Evolutionary conservation across 1,140 invertebrate genomes (phyloP), one percentile per base, ranked within the genome.

Genomic region (Lepidurus couesii): DNA sequence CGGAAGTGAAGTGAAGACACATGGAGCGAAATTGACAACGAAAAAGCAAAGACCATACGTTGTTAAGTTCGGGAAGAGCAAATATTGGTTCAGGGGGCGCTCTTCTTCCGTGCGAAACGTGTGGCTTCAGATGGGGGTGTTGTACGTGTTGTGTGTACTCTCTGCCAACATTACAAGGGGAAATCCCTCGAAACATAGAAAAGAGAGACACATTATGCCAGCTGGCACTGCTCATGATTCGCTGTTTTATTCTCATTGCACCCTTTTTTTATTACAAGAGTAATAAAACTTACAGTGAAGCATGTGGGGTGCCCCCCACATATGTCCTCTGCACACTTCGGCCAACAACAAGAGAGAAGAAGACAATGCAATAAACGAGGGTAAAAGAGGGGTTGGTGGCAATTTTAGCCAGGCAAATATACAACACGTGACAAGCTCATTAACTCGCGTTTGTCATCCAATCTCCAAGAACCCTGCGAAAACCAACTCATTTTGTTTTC

Each of bases 181-280:
- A 65, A 65, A 13, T 13, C 53, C 16, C 16, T 65, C 16, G 21
- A 65, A 65, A 21, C 16, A 21, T 0, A 9, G 16, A 65, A 65
- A 65, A 65, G 21, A 7, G 21, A 65, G n/a, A 65, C 16, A 7
- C 53, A 65, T 65, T 65, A 13, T 65, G 53, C 53, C 53, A 65
- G 53, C 53, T 65, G 53, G 34, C 34, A 34, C 21, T 13, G 53
- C 53, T 65, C 53, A 21, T 65, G 53, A 65, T 65, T 65, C 53
- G 53, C 21, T 65, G 21, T 65, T 65, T 21, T 16, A 65, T 9
- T 65, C 53, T 65, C 53, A 65, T 65, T 65, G 16, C 53, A 65
- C 53, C 53, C 53, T 21, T 65, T 65, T 65, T 65, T 65, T 65
- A 65, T 65, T 65, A 65, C 53, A 65, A 65, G 16, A 65, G 53